Conservation (phyloP, 2,113 vertebrate genomes). For the Labrus mixtus region DNA sequence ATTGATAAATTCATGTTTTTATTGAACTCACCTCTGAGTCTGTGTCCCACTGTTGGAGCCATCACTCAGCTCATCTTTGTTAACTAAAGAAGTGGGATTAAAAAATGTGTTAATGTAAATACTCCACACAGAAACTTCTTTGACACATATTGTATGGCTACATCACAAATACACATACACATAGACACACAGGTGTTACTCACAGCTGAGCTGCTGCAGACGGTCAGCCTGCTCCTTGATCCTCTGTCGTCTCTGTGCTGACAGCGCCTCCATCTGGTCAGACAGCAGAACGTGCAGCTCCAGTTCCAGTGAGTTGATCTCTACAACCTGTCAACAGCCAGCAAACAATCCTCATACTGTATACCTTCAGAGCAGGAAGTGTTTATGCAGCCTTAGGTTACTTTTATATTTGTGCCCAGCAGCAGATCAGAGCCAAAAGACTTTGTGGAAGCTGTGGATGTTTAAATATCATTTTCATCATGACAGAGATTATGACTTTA, state of each 20-base stretch:
- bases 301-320: slow-evolving; percentile 88
- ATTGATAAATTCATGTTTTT: not conserved
- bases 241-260: slow-evolving; percentile 85
- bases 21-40: slow-evolving; percentile 60
- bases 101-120: slow-evolving; percentile 11
- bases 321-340: slow-evolving; percentile 79
- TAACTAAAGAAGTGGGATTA: slow-evolving; percentile 52
- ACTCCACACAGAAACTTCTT: not conserved
- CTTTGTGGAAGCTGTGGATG: too few relatives aligned
- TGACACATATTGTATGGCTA: not conserved
- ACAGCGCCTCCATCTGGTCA: slow-evolving; percentile 79
- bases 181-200: slow-evolving; percentile 74
- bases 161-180: not conserved
- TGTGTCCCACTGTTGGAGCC: slow-evolving; percentile 36
- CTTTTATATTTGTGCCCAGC: too few relatives aligned
- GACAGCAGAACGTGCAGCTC: slow-evolving; percentile 86
- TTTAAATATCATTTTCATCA: too few relatives aligned
- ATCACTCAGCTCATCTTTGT: slow-evolving; percentile 48
- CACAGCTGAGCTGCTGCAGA: slow-evolving; percentile 86
- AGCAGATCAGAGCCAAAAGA: too few relatives aligned
- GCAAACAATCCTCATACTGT: not conserved
- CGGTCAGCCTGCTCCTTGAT: slow-evolving; percentile 83
- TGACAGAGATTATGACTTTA: too few relatives aligned
- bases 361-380: too few relatives aligned
- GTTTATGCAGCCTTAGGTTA: too few relatives aligned